Conservation (phyloP, 2,888 invertebrate genomes). For the Eretmocerus hayati region DNA sequence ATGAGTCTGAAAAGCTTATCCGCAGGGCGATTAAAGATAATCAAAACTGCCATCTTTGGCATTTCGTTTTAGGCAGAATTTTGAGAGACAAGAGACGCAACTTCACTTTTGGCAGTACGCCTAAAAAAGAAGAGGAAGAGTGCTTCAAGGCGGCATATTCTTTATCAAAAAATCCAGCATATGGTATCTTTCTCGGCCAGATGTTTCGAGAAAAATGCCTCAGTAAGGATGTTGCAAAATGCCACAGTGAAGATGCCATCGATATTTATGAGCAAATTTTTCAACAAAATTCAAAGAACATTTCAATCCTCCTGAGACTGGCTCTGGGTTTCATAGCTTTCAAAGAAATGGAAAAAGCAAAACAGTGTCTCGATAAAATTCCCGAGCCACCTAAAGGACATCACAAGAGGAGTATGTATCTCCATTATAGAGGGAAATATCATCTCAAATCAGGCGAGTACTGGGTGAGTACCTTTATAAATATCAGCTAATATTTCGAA, state of each 20-base stretch:
- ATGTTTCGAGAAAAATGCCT: slow-evolving; percentile 8
- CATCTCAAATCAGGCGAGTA: neutral
- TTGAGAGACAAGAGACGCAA: neutral
- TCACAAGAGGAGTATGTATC: neutral
- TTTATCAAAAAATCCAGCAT: neutral
- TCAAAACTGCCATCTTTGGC: neutral
- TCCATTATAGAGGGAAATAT: neutral
- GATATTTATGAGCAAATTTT: neutral
- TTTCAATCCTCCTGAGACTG: neutral
- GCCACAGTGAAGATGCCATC: neutral
- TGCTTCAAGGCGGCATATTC: slow-evolving; percentile 1
- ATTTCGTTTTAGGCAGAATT: neutral
- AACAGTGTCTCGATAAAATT: neutral
- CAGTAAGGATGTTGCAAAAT: too few relatives aligned
- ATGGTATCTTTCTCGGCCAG: neutral
- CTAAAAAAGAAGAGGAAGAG: neutral
- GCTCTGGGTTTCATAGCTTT: neutral
- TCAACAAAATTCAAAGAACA: neutral
- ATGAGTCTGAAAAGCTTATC: neutral
- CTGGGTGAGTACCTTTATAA: too few relatives aligned
- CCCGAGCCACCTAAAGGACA: neutral
- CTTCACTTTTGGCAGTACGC: neutral
- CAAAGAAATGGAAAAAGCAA: neutral
- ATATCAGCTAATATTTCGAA: too few relatives aligned
- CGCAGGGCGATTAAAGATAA: neutral